Percentiles rank a stretch among this genome's conserved stretches.
phyloP scores from a whole-genome alignment of 2,113 vertebrate genomes.

The Melanerpes aurifrons region DNA sequence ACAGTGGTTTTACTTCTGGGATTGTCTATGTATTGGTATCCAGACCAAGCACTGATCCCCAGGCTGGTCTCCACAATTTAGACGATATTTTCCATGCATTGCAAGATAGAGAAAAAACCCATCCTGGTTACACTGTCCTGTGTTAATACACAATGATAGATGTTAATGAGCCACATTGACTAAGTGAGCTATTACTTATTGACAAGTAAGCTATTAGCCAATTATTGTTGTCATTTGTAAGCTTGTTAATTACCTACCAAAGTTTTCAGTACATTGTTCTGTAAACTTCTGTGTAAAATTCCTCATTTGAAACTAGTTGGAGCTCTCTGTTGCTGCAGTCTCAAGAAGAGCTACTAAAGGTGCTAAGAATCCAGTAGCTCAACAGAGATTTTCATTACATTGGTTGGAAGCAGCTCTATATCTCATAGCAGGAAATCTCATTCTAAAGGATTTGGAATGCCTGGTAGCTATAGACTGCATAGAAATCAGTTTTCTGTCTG shows the following conservation, averaged over 20 bases:
- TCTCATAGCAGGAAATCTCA: not conserved
- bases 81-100: not conserved
- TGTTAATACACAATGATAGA: not conserved
- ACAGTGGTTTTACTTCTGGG: not conserved
- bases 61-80: not conserved
- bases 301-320: not conserved
- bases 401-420: not conserved
- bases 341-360: not conserved
- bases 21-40: not conserved
- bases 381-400: not conserved
- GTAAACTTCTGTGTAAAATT: not conserved
- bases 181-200: not conserved
- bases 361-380: not conserved
- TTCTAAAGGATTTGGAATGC: slow-evolving; percentile 24
- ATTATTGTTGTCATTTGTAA: not conserved
- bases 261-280: not conserved
- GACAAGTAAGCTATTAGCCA: not conserved
- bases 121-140: not conserved
- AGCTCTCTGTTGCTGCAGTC: not conserved
- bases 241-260: not conserved
- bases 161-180: not conserved
- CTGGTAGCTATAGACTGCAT: not conserved
- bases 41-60: not conserved
- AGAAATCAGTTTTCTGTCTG: slow-evolving; percentile 27
- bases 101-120: not conserved